phyloP scores from a whole-genome alignment of 2,797 vertebrate genomes.

The Acridotheres tristis region DNA sequence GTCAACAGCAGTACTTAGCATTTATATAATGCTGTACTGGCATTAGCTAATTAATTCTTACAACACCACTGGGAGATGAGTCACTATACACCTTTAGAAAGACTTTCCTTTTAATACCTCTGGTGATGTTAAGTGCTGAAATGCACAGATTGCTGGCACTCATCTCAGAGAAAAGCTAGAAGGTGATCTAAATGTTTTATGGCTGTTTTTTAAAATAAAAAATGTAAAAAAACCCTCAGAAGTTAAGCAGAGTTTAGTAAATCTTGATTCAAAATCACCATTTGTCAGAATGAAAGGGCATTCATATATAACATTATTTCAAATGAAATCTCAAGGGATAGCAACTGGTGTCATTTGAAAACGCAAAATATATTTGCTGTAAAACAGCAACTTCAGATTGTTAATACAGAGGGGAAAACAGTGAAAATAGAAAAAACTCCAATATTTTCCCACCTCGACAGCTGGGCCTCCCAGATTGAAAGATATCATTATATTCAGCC shows the following conservation, averaged over 20 bases:
- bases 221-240: not conserved
- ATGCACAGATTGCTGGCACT: not conserved
- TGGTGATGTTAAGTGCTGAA: not conserved
- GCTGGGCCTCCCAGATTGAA: not conserved
- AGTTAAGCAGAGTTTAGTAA: not conserved
- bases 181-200: not conserved
- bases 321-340: not conserved
- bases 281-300: not conserved
- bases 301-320: not conserved
- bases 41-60: slow-evolving; percentile 32
- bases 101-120: not conserved
- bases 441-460: not conserved
- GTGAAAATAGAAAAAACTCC: not conserved
- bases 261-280: not conserved
- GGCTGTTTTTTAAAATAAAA: accelerated
- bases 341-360: not conserved
- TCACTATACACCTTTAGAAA: slow-evolving; percentile 28
- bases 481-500: not conserved
- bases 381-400: not conserved
- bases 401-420: not conserved
- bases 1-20: not conserved
- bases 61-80: slow-evolving; percentile 8
- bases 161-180: not conserved
- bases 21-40: not conserved
- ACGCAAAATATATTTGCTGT: not conserved